Percentiles rank a stretch among this genome's conserved stretches.
These are phyloP conservation scores for Pachydiplax longipennis DNA, from an alignment of 2,888 invertebrate genomes.

Conservation along the genomic window DNA sequence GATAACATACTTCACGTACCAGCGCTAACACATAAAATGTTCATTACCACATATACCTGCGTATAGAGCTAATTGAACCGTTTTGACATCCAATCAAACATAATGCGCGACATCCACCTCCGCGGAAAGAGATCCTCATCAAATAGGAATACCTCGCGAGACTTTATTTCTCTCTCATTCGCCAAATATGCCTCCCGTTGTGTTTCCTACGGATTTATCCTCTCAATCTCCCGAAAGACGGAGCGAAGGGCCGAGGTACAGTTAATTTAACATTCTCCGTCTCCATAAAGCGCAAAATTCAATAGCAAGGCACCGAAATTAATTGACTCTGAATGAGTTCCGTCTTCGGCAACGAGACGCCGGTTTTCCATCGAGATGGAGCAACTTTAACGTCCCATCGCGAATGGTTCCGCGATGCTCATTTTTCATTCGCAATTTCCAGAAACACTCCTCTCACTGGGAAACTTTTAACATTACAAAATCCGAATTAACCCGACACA, in stretches of 20 bases:
- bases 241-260: background rate
- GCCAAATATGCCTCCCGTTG: background rate
- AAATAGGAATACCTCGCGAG: no score
- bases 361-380: constrained; percentile 16
- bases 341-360: background rate
- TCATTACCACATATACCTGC: no score
- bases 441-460: background rate
- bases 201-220: background rate
- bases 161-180: background rate
- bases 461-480: constrained; percentile 40
- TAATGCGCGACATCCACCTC: no score
- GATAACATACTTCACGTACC: no score
- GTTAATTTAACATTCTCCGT: constrained; percentile 12
- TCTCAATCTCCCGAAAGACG: background rate
- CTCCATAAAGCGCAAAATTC: constrained; percentile 8
- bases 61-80: no score
- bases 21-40: no score
- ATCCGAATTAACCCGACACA: constrained; percentile 38
- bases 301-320: constrained; percentile 7
- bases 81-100: no score
- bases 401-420: background rate
- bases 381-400: constrained; percentile 1
- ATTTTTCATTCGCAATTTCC: constrained; percentile 21
- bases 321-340: constrained; percentile 15
- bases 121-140: no score